Evolutionary conservation across 2,888 invertebrate genomes (phyloP), one percentile per base, ranked within the genome.

Genomic region (Uropetala carovei): DNA sequence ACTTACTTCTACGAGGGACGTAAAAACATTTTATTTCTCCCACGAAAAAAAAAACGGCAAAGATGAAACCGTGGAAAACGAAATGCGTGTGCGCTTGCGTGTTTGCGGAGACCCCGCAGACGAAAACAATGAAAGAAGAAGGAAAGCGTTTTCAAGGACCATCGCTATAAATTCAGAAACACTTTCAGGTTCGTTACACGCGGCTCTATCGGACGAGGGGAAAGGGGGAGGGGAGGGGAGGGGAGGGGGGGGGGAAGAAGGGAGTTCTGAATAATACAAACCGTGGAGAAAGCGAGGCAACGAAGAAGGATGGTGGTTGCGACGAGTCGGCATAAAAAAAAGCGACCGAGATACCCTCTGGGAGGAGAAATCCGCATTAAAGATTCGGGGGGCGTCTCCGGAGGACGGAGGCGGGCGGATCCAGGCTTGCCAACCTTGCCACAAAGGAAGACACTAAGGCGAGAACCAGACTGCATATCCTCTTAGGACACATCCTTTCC

Each of bases 151-250:
- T 64, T 68, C 64, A 43, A n/a, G 68, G 64, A 64, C 75, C 75
- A 75, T 27, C 27, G 64, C 89, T 60, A 89, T 89, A 89, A 89
- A 89, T 89, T 89, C 89, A 59, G 89, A 89, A 89, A 89, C 64
- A 68, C 89, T 89, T 89, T 89, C 89, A 18, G 89, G 89, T 89
- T 89, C 89, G 89, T 89, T 89, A 89, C 60, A 89, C 89, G 86
- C 89, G 43, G 64, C 56, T 56, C 56, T 75, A 75, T 75, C 64
- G 30, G 64, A 59, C 22, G 7, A 14, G 68, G 89, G 89, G 18
- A 1, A 18, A 18, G 5, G 2, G 0, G n/a, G 10, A 8, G 83
- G 81, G 5, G 81, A 0, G 5, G 89, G 89, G 18, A 1, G 56
- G 57, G 5, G 2, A 0, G n/a, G 10, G 5, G 83, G 81, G 5